Evolutionary conservation across 2,113 vertebrate genomes (phyloP), one percentile per base, ranked within the genome.

Genomic region (Suricata suricatta): DNA sequence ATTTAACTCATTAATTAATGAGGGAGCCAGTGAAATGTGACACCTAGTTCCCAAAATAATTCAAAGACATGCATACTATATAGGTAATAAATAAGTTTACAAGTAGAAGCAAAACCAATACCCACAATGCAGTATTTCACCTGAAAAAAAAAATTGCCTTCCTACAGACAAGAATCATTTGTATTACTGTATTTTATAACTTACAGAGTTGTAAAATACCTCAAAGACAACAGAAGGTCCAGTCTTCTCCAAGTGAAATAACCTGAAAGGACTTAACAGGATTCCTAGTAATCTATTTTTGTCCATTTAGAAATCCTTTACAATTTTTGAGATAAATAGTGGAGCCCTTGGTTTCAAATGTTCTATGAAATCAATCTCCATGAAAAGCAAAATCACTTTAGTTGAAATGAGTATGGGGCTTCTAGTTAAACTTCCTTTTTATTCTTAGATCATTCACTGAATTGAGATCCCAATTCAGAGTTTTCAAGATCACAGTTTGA

Each of bases 161-260:
- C 71, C 35, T 85, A 0, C 47, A 25, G 38, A 72, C 54, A 96
- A 93, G 35, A 95, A 50, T 81, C 16, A 89, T 82, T 84, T 95
- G 21, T 15, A 44, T 95, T 94, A 66, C 57, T 92, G 3, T 89
- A 83, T 90, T 94, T 21, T 92, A 52, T 91, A 91, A 96, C 27
- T 82, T 54, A 16, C 1, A 64, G 38, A 83, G 3, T 63, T 88
- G 4, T 68, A 83, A 95, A 50, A 87, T 52, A 92, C 25, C 66
- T 79, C 29, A 83, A 88, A 77, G 41, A 63, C 25, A 89, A 64
- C 92, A 72, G 85, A 69, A 80, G 15, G 23, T 41, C 1, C 3
- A 80, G 11, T 0, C 3, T 60, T 84, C 52, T 95, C 60, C 50
- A 60, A 80, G 95, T 77, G 44, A 63, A 87, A 79, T 91, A 79